These are phyloP conservation scores for Cnemophilus loriae DNA, from an alignment of 2,113 vertebrate genomes.

Conservation along the genomic window DNA sequence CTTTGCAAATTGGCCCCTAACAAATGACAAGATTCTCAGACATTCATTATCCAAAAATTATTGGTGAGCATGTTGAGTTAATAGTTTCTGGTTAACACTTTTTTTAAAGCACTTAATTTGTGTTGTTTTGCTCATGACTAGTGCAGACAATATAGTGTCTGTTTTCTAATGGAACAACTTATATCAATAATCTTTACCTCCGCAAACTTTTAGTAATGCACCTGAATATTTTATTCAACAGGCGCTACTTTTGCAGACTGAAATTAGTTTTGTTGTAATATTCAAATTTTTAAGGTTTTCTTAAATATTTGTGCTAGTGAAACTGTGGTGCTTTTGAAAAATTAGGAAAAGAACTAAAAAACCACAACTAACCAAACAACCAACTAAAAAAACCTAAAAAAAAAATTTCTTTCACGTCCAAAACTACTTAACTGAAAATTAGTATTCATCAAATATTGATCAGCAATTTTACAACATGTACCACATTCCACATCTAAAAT, in stretches of 20 bases:
- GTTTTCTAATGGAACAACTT: background rate
- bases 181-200: background rate
- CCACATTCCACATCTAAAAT: background rate
- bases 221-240: background rate
- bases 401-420: background rate
- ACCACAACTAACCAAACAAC: fast-evolving
- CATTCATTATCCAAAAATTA: background rate
- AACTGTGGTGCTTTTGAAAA: background rate
- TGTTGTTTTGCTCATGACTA: background rate
- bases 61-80: background rate
- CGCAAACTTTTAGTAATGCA: background rate
- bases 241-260: background rate
- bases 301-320: background rate
- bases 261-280: background rate
- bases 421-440: background rate
- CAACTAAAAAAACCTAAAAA: background rate
- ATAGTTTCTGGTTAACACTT: background rate
- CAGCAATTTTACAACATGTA: background rate
- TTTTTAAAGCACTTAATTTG: background rate
- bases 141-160: background rate
- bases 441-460: background rate
- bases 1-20: background rate
- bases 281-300: background rate
- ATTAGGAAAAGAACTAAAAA: background rate
- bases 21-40: background rate